Percentiles rank a stretch among this genome's conserved stretches.
Conservation (phyloP, 1,140 invertebrate genomes). For the Drosophila elegans region DNA sequence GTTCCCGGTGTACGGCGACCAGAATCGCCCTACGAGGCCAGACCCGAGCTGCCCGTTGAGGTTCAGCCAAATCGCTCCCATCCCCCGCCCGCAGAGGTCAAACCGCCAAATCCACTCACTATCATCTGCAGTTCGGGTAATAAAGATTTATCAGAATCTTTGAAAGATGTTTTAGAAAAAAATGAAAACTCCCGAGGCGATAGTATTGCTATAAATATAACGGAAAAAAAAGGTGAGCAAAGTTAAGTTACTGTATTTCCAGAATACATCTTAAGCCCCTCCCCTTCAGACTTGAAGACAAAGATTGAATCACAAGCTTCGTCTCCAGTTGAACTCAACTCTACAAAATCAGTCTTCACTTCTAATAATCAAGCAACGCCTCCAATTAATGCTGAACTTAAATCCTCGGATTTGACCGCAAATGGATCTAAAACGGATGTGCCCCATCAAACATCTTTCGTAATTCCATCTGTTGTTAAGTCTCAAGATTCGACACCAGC, state of each 20-base stretch:
- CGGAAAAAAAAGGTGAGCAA: neutral
- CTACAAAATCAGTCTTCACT: neutral
- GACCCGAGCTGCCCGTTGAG: conserved; percentile 30
- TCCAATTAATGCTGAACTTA: neutral
- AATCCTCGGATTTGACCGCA: too few relatives aligned
- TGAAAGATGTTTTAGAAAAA: neutral
- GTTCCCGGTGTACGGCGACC: conserved; percentile 16
- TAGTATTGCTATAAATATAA: neutral
- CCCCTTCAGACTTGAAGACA: neutral
- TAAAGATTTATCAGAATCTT: neutral
- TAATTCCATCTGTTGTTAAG: neutral
- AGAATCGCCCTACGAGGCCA: conserved; percentile 27
- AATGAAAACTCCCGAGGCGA: neutral
- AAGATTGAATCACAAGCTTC: neutral
- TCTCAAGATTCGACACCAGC: neutral
- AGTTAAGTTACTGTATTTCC: neutral
- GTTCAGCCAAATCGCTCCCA: neutral
- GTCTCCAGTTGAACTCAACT: neutral
- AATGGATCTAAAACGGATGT: neutral
- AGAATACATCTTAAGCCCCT: neutral
- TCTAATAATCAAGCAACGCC: neutral
- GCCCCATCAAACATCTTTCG: neutral
- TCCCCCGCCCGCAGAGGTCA: conserved; percentile 8
- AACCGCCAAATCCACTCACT: conserved; percentile 16
- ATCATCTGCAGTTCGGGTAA: conserved; percentile 9